Evolutionary conservation across 2,888 invertebrate genomes (phyloP).

Genomic region (Caenorhabditis imperialis): DNA sequence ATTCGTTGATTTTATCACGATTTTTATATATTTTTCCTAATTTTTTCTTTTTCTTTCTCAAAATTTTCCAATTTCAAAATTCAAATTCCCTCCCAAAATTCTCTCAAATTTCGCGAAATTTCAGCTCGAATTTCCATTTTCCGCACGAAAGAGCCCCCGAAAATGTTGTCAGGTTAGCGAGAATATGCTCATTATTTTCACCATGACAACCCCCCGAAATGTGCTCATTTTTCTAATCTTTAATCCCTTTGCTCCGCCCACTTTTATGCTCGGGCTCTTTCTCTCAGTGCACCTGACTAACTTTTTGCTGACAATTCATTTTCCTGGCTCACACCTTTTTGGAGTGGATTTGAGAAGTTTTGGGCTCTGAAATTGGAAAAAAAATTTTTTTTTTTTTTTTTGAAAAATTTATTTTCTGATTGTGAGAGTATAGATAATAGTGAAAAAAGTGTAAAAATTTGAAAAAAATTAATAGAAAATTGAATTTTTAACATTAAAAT

Average conservation of each 20-base stretch:
- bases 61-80: conserved; percentile 1
- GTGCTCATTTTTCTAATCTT: conserved; percentile 3
- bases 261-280: background rate
- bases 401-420: too few species aligned
- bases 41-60: conserved; percentile 1
- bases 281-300: too few species aligned
- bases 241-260: background rate
- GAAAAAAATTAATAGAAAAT: background rate
- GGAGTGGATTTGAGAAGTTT: too few species aligned
- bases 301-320: too few species aligned
- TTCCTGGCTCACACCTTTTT: too few species aligned
- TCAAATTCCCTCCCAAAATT: too few species aligned
- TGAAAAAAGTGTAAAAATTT: background rate
- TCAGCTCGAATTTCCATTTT: too few species aligned
- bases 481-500: background rate
- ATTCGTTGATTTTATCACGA: conserved; percentile 4
- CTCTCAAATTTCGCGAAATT: too few species aligned
- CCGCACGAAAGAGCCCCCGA: too few species aligned
- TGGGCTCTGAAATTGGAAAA: too few species aligned
- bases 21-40: conserved; percentile 7
- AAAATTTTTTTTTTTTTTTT: background rate
- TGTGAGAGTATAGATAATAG: too few species aligned
- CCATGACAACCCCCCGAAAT: conserved; percentile 26
- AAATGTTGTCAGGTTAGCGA: conserved; percentile 43
- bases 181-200: conserved; percentile 2